phyloP scores from a whole-genome alignment of 2,113 vertebrate species.

The Corythornis madagascariensis region DNA sequence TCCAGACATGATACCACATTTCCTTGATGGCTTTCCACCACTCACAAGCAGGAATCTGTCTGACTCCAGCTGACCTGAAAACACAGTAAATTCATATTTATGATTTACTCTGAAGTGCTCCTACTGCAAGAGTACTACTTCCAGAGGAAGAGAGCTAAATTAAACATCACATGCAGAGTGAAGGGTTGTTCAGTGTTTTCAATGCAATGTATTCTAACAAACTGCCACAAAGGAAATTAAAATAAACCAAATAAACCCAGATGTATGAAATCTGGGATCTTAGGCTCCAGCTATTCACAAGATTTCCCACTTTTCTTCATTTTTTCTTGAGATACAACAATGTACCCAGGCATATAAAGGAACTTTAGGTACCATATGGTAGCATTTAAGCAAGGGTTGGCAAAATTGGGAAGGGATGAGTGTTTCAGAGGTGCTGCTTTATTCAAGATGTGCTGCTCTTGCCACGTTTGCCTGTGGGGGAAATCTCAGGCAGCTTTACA shows the following conservation, averaged over 20 bases:
- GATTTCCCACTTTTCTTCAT: background rate
- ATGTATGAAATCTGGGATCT: background rate
- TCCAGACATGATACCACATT: constrained; percentile 95
- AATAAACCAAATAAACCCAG: background rate
- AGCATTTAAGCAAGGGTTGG: background rate
- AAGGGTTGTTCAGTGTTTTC: background rate
- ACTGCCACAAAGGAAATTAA: background rate
- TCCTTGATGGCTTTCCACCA: constrained; percentile 94
- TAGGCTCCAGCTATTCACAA: background rate
- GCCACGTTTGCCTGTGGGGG: fast-evolving
- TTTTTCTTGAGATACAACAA: background rate
- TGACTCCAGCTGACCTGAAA: constrained; percentile 84
- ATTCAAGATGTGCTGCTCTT: background rate
- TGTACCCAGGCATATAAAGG: background rate
- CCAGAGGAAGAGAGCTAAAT: constrained; percentile 5
- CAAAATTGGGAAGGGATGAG: background rate
- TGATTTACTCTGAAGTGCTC: background rate
- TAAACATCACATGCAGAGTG: background rate
- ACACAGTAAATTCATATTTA: constrained; percentile 54
- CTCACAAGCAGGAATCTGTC: constrained; percentile 90
- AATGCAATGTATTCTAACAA: background rate
- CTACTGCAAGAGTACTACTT: constrained; percentile 1
- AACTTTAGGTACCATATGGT: background rate
- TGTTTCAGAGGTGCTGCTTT: background rate
- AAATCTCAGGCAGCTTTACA: background rate